These are phyloP conservation scores for Noctilio leporinus DNA, from an alignment of 2,113 vertebrate genomes.

Conservation along the genomic window DNA sequence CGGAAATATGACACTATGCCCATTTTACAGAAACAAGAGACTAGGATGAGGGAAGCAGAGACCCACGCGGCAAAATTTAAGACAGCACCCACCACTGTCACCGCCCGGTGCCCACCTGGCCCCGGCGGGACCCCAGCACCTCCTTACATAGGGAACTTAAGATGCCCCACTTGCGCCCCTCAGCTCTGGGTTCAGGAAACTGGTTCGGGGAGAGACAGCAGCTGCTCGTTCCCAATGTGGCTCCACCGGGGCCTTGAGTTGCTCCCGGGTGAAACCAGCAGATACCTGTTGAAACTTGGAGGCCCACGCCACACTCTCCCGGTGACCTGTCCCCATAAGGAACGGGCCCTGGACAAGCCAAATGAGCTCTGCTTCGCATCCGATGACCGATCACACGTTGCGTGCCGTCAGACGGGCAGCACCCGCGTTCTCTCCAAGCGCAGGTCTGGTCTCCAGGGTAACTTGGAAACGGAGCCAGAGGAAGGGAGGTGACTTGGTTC, in stretches of 20 bases:
- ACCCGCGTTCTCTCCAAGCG: fast-evolving
- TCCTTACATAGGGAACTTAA: neutral
- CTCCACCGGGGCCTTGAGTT: neutral
- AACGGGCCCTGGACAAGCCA: fast-evolving
- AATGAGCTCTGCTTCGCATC: neutral
- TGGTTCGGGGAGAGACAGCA: too few relatives aligned
- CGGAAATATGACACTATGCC: neutral
- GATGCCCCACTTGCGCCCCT: neutral
- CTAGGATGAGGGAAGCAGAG: fast-evolving
- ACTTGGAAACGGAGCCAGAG: neutral
- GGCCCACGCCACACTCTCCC: fast-evolving
- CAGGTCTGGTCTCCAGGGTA: neutral
- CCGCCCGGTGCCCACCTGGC: fast-evolving
- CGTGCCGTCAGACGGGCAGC: neutral
- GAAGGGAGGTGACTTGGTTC: neutral
- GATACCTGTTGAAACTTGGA: neutral
- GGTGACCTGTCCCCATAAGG: neutral
- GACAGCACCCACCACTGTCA: fast-evolving
- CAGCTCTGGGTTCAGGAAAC: neutral
- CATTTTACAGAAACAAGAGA: neutral
- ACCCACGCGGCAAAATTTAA: fast-evolving
- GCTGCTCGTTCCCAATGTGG: neutral
- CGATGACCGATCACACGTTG: fast-evolving
- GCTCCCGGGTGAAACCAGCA: neutral
- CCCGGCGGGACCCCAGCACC: fast-evolving